These are phyloP conservation scores for Varanus salvator DNA, from an alignment of 2,113 vertebrate genomes.

Conservation along the genomic window DNA sequence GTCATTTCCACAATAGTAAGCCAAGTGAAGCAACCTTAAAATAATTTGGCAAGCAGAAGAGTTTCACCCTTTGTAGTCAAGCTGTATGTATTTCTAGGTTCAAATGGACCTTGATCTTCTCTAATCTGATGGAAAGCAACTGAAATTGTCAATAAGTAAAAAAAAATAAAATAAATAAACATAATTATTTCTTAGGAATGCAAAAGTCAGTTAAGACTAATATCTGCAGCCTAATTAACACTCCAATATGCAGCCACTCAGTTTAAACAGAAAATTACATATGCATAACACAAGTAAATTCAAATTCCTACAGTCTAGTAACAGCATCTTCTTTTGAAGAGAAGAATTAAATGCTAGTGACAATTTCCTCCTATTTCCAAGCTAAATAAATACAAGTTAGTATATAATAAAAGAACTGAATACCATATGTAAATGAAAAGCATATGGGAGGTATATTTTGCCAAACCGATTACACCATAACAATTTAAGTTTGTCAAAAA, in stretches of 20 bases:
- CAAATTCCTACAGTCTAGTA: constrained; percentile 9
- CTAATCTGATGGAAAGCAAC: neutral
- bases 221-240: neutral
- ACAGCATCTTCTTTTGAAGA: neutral
- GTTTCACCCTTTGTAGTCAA: neutral
- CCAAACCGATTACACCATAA: neutral
- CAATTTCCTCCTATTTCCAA: rapidly evolving
- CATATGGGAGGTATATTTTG: neutral
- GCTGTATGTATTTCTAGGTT: neutral
- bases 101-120: neutral
- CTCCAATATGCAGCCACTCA: neutral
- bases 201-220: neutral
- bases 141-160: neutral
- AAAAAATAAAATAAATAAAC: neutral
- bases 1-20: neutral
- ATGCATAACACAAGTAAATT: neutral
- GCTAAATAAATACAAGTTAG: neutral
- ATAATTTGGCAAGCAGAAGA: neutral
- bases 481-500: rapidly evolving
- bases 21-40: neutral
- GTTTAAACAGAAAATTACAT: neutral
- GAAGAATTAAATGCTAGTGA: neutral
- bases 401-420: neutral
- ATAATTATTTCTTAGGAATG: neutral
- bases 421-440: neutral